These are phyloP conservation scores for Anoura caudifer DNA, from an alignment of 2,113 vertebrate species.

Conservation along the genomic window DNA sequence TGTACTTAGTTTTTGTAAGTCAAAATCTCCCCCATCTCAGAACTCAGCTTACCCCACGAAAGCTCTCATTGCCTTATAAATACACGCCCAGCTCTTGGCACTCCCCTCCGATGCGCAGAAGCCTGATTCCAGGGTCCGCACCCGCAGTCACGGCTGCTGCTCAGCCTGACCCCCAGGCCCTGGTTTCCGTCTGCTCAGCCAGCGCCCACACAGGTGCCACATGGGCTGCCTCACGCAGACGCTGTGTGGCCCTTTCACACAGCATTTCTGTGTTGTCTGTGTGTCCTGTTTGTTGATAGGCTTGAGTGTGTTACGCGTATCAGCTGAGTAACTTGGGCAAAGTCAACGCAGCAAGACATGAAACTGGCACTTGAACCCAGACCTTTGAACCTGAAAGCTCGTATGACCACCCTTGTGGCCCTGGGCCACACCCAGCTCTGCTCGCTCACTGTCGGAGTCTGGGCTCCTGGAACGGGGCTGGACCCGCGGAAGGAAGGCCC, in stretches of 20 bases:
- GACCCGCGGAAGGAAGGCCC: neutral
- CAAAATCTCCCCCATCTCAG: neutral
- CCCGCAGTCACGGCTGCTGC: neutral
- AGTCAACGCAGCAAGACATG: neutral
- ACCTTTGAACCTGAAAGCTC: neutral
- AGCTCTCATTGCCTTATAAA: neutral
- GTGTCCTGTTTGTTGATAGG: neutral
- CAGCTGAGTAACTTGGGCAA: neutral
- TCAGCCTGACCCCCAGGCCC: too few relatives aligned
- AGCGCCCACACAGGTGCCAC: neutral
- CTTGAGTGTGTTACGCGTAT: neutral
- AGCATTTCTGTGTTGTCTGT: neutral
- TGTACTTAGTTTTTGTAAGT: neutral
- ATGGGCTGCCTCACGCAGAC: neutral
- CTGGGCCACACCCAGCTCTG: neutral
- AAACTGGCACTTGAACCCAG: neutral
- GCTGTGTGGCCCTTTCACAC: neutral
- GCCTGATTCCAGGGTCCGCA: neutral
- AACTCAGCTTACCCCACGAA: neutral
- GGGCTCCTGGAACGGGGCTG: neutral
- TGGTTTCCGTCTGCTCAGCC: neutral
- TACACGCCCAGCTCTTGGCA: neutral
- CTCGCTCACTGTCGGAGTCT: neutral
- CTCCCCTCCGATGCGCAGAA: neutral
- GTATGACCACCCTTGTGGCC: neutral